Evolutionary conservation across 2,888 invertebrate genomes (phyloP).

Genomic region (Julus scanicus): DNA sequence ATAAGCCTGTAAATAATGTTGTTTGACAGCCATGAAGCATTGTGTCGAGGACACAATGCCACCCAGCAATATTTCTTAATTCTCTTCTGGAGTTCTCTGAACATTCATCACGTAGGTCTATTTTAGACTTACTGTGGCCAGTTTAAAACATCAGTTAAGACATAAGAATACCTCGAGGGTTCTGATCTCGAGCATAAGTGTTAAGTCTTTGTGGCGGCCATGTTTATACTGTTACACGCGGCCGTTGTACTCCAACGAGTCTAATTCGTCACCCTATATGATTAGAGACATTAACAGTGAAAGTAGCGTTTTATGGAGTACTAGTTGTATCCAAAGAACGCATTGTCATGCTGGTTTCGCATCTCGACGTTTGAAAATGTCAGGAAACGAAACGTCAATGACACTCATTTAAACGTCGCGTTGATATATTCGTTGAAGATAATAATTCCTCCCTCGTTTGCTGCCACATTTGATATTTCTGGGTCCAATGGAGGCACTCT

Average conservation of each 20-base stretch:
- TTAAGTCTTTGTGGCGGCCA: not conserved
- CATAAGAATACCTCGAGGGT: not conserved
- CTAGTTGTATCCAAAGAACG: not conserved
- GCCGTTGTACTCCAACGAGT: too few relatives aligned
- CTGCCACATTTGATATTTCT: slow-evolving; percentile 45
- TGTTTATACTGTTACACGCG: too few relatives aligned
- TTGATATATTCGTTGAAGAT: not conserved
- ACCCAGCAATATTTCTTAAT: not conserved
- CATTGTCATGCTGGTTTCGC: not conserved
- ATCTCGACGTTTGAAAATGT: not conserved
- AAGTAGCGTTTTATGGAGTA: not conserved
- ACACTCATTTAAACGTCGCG: not conserved
- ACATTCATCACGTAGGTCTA: not conserved
- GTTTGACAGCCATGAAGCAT: not conserved
- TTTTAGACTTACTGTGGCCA: not conserved
- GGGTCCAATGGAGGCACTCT: not conserved
- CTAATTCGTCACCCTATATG: not conserved
- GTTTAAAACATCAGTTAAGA: not conserved
- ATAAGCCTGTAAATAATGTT: not conserved
- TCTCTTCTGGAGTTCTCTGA: not conserved
- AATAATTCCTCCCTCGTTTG: not conserved
- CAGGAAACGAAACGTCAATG: not conserved
- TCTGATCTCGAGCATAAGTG: too few relatives aligned
- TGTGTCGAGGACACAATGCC: not conserved
- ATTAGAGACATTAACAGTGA: not conserved